Evolutionary conservation across 2,888 invertebrate species (phyloP).

Genomic region (Tridacna gigas): DNA sequence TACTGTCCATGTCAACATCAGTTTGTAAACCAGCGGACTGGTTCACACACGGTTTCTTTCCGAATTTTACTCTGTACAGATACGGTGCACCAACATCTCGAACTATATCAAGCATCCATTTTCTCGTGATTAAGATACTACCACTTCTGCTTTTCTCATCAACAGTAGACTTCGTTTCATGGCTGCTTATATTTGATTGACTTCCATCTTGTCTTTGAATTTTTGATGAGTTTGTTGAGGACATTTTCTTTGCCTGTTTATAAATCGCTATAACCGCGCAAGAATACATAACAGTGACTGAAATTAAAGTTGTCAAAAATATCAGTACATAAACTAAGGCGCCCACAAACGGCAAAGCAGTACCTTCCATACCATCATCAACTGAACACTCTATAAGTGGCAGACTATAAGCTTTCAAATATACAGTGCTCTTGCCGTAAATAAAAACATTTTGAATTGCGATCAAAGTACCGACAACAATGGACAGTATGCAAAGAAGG

Average conservation of each 20-base stretch:
- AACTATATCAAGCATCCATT: neutral
- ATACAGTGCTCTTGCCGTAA: neutral
- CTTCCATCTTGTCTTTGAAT: neutral
- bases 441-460: slow-evolving; percentile 2
- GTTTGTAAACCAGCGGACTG: neutral
- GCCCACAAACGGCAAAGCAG: neutral
- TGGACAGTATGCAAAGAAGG: neutral
- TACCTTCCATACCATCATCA: neutral
- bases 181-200: neutral
- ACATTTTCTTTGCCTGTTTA: slow-evolving; percentile 1
- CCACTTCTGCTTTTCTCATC: neutral
- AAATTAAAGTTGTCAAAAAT: neutral
- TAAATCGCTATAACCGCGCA: neutral
- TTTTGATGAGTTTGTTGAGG: neutral
- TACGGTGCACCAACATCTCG: neutral
- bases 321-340: neutral
- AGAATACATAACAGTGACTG: neutral
- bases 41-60: neutral
- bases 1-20: neutral
- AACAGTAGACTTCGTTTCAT: neutral
- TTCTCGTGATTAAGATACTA: neutral
- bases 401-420: neutral
- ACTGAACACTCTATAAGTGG: slow-evolving; percentile 11
- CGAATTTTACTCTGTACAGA: neutral
- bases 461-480: neutral